Evolutionary conservation across 2,888 invertebrate genomes (phyloP).

Genomic region (Epinotia ramella): DNA sequence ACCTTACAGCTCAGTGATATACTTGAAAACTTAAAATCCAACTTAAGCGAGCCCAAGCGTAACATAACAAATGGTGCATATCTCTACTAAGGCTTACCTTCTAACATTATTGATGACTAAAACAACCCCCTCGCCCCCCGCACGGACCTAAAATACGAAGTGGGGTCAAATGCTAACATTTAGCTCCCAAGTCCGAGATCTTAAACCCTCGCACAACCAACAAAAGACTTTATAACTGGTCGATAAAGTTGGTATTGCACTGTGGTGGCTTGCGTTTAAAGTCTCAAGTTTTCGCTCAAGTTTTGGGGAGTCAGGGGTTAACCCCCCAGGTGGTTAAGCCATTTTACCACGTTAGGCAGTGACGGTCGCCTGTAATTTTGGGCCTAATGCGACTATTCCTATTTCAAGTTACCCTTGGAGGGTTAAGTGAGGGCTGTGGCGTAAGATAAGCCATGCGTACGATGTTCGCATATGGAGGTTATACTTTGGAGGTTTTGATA

Average conservation of each 20-base stretch:
- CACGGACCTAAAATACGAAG: constrained; percentile 76
- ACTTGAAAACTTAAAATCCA: constrained; percentile 32
- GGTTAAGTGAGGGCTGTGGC: constrained; percentile 71
- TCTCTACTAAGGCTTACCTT: constrained; percentile 74
- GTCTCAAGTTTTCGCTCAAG: constrained; percentile 56
- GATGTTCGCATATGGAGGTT: constrained; percentile 34
- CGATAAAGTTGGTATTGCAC: constrained; percentile 51
- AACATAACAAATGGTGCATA: constrained; percentile 62
- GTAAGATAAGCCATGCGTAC: constrained; percentile 38
- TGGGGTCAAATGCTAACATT: constrained; percentile 82
- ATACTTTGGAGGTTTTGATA: constrained; percentile 23
- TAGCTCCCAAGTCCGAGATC: constrained; percentile 60
- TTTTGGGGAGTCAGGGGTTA: constrained; percentile 47
- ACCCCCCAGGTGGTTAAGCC: constrained; percentile 81
- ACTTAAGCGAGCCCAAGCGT: constrained; percentile 30
- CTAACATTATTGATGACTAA: constrained; percentile 84
- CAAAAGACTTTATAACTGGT: constrained; percentile 45
- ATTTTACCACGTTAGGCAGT: constrained; percentile 83
- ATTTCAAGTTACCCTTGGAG: constrained; percentile 81
- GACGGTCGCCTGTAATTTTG: constrained; percentile 85
- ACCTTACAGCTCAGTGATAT: constrained; percentile 14
- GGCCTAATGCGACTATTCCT: constrained; percentile 85
- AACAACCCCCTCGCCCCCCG: constrained; percentile 68
- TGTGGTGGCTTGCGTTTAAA: constrained; percentile 50
- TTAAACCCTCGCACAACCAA: constrained; percentile 35